Percentiles rank a stretch among this genome's conserved stretches.
phyloP scores from a whole-genome alignment of 2,113 vertebrate genomes.

The Otis tarda region DNA sequence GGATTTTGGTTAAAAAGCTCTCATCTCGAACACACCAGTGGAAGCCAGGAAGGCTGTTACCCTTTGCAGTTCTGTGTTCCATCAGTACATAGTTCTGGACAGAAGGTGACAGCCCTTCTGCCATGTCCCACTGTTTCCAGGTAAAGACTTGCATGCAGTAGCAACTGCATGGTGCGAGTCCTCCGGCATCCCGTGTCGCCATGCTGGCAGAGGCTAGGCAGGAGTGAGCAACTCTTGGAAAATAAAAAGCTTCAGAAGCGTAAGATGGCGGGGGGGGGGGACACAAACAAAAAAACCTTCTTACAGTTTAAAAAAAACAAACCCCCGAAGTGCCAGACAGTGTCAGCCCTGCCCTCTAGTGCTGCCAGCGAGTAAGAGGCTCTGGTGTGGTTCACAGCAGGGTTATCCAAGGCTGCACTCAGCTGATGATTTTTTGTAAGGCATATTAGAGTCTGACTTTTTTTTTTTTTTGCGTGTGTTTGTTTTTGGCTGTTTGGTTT shows the following conservation, averaged over 20 bases:
- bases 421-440: neutral
- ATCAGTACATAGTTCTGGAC: neutral
- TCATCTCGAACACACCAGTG: neutral
- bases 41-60: neutral
- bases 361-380: neutral
- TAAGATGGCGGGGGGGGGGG: neutral
- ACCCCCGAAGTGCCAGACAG: too few species aligned
- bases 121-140: neutral
- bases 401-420: neutral
- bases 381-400: neutral
- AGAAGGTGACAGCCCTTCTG: neutral
- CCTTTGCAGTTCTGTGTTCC: neutral
- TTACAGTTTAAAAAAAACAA: neutral
- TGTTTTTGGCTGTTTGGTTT: neutral
- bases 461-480: neutral
- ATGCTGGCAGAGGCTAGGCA: neutral
- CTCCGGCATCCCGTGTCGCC: neutral
- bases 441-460: too few species aligned
- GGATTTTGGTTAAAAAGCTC: neutral
- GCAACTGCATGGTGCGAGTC: neutral
- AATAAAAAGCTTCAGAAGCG: fast-evolving
- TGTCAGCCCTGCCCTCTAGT: constrained; percentile 46
- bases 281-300: neutral
- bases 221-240: neutral
- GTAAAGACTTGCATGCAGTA: fast-evolving